Evolutionary conservation across 2,797 vertebrate genomes (phyloP).

Genomic region (Chiroxiphia lanceolata): DNA sequence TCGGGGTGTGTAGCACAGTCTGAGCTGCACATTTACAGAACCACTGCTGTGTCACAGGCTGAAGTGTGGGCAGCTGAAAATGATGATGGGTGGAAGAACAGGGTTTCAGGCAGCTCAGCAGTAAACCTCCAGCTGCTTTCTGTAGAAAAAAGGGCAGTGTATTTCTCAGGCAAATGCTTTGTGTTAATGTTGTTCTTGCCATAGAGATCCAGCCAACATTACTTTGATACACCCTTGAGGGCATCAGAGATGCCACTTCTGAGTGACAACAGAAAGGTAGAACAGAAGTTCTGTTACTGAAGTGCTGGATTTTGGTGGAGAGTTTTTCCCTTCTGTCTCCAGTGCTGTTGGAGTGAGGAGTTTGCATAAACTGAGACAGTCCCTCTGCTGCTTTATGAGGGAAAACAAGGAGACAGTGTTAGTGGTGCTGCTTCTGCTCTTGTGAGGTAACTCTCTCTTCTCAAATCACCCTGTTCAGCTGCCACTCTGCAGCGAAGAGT

Average conservation of each 20-base stretch:
- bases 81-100: not conserved
- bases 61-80: not conserved
- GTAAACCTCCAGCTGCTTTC: not conserved
- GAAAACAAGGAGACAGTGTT: not conserved
- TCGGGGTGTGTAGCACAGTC: not conserved
- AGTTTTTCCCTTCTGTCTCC: not conserved
- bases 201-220: not conserved
- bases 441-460: not conserved
- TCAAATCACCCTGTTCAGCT: not conserved
- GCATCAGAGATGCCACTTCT: not conserved
- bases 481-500: not conserved
- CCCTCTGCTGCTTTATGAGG: not conserved
- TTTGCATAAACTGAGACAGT: not conserved
- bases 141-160: not conserved
- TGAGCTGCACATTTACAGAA: not conserved
- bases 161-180: not conserved
- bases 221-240: not conserved
- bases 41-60: not conserved
- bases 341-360: not conserved
- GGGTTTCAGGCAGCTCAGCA: not conserved
- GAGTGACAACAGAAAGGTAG: fast-evolving
- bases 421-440: not conserved
- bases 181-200: not conserved
- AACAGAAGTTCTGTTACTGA: not conserved
- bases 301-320: not conserved